Evolutionary conservation across 2,113 vertebrate genomes (phyloP).

Genomic region (Cyprinodon tularosa): DNA sequence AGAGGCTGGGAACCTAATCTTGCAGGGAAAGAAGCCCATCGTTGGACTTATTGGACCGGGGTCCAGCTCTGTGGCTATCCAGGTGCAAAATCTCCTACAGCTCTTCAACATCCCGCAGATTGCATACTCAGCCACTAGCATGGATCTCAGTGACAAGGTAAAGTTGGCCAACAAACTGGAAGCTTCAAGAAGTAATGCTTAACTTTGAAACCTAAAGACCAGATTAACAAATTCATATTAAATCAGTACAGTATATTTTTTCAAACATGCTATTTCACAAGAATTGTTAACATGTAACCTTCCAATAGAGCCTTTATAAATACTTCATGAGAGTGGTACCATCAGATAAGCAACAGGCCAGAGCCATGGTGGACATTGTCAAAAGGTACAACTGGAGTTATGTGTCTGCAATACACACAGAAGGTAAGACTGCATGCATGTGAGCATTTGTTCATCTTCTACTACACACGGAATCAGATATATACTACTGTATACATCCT

Average conservation of each 20-base stretch:
- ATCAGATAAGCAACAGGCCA: constrained; percentile 95
- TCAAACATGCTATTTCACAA: neutral
- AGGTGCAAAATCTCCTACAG: constrained; percentile 97
- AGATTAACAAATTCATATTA: neutral
- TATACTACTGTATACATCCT: too few species aligned
- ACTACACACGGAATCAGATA: neutral
- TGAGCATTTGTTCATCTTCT: neutral
- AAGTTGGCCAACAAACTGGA: neutral
- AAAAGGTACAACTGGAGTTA: constrained; percentile 99
- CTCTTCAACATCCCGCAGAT: constrained; percentile 99
- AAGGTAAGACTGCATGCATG: constrained; percentile 82
- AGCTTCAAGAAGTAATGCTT: neutral
- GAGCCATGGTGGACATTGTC: constrained; percentile 99
- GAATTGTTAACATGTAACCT: constrained; percentile 17
- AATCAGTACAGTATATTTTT: neutral
- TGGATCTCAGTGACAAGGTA: constrained; percentile 96
- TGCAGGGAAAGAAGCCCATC: constrained; percentile 93
- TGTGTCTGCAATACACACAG: constrained; percentile 97
- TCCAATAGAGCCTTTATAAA: constrained; percentile 87
- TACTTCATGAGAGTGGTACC: constrained; percentile 99
- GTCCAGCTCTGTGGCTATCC: constrained; percentile 98
- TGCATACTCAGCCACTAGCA: constrained; percentile 98
- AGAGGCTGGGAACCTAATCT: constrained; percentile 73
- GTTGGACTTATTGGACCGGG: constrained; percentile 97
- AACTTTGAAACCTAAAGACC: neutral